Conservation (phyloP, 2,888 invertebrate genomes). For the Prosopocoilus inquinatus region DNA sequence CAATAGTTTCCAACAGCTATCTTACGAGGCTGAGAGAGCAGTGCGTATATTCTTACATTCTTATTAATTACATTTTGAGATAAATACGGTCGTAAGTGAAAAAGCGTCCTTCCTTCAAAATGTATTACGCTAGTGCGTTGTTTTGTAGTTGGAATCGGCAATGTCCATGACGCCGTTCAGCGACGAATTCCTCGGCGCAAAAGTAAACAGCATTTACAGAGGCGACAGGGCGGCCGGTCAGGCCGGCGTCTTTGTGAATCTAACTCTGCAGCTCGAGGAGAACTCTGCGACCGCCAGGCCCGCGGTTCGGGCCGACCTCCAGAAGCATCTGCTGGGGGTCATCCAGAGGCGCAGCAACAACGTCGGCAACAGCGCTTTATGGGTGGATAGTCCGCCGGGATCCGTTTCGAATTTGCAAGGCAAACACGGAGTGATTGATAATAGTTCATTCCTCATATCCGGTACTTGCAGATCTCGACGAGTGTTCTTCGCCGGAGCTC, state of each 20-base stretch:
- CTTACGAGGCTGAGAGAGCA: slow-evolving; percentile 83
- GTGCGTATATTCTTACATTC: slow-evolving; percentile 57
- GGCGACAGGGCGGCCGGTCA: slow-evolving; percentile 67
- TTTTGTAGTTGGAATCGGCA: slow-evolving; percentile 77
- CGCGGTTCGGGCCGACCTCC: slow-evolving; percentile 71
- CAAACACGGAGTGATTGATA: slow-evolving; percentile 35
- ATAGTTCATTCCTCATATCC: background rate
- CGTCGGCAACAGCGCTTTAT: slow-evolving; percentile 82
- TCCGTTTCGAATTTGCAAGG: slow-evolving; percentile 67
- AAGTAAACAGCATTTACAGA: slow-evolving; percentile 75
- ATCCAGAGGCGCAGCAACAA: slow-evolving; percentile 82
- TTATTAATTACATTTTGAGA: no score
- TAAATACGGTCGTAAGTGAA: slow-evolving; percentile 7
- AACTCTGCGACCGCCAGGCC: slow-evolving; percentile 69
- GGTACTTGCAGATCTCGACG: slow-evolving; percentile 71
- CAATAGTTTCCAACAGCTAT: slow-evolving; percentile 77
- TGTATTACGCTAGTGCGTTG: background rate
- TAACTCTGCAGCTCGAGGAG: slow-evolving; percentile 78
- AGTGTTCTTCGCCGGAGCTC: slow-evolving; percentile 76
- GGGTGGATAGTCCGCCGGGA: slow-evolving; percentile 79
- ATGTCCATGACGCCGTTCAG: slow-evolving; percentile 92
- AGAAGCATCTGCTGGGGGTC: slow-evolving; percentile 80
- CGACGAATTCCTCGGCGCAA: slow-evolving; percentile 78
- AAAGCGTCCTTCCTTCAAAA: background rate
- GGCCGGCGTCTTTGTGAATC: slow-evolving; percentile 79